phyloP scores from a whole-genome alignment of 1,140 invertebrate species.

The Tribolium castaneum region DNA sequence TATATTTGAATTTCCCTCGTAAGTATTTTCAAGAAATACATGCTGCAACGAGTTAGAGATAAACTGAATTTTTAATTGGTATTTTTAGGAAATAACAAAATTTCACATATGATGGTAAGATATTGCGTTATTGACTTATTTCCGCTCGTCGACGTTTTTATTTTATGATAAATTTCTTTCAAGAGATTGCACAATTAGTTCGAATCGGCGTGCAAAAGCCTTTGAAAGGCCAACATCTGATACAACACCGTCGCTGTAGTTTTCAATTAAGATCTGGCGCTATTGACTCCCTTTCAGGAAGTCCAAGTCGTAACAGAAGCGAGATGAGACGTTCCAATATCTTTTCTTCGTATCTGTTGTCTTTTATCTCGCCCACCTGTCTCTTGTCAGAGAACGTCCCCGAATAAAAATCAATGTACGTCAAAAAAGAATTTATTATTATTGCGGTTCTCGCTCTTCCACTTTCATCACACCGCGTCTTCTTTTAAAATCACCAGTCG shows the following conservation, averaged over 20 bases:
- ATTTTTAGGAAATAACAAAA: too few species aligned
- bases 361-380: constrained; percentile 23
- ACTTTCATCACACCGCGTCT: constrained; percentile 51
- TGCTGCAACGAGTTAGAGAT: too few species aligned
- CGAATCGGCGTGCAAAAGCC: background rate
- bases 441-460: constrained; percentile 44
- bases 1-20: too few species aligned
- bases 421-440: constrained; percentile 21
- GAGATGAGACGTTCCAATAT: constrained; percentile 4
- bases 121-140: too few species aligned
- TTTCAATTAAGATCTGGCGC: constrained; percentile 29
- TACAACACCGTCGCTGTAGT: background rate
- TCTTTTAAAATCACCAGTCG: constrained; percentile 56
- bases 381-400: background rate
- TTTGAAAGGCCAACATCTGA: background rate
- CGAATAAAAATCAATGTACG: constrained; percentile 13
- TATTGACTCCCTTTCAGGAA: constrained; percentile 25
- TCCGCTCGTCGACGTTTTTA: too few species aligned
- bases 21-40: too few species aligned
- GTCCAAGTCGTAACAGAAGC: constrained; percentile 2
- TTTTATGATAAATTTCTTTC: background rate
- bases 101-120: too few species aligned
- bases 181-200: background rate
- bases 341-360: constrained; percentile 2
- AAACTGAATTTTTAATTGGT: too few species aligned